Conservation (phyloP, 2,113 vertebrate species). For the Brienomyrus brachyistius region DNA sequence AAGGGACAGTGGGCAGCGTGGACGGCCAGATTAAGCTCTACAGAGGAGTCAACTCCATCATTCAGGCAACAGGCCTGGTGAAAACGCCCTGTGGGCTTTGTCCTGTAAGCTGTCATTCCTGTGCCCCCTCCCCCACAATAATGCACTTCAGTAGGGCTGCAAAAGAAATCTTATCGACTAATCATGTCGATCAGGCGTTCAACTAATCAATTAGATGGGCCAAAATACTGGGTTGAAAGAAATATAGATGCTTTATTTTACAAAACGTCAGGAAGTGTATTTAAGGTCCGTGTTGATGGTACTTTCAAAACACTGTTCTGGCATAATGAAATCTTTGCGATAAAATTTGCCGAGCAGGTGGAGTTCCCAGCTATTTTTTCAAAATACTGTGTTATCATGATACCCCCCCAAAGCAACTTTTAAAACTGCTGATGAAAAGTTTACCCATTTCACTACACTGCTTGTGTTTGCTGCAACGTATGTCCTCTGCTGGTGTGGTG, state of each 20-base stretch:
- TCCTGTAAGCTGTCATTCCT: slow-evolving; percentile 71
- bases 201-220: neutral
- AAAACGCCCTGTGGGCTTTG: slow-evolving; percentile 89
- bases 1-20: slow-evolving; percentile 87
- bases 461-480: neutral
- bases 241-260: neutral
- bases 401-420: neutral
- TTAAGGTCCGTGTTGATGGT: neutral
- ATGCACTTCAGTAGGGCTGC: neutral
- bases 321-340: neutral
- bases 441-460: neutral
- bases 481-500: no score
- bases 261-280: neutral
- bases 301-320: neutral
- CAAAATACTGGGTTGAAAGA: neutral
- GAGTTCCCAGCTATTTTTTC: neutral
- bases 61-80: slow-evolving; percentile 81
- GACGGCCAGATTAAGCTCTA: slow-evolving; percentile 94
- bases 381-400: neutral
- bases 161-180: neutral
- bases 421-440: neutral
- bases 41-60: slow-evolving; percentile 77
- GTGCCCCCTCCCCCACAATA: neutral
- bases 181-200: neutral
- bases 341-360: neutral